Evolutionary conservation across 2,888 invertebrate genomes (phyloP).

Genomic region (Sinodicranocentrus sp.): DNA sequence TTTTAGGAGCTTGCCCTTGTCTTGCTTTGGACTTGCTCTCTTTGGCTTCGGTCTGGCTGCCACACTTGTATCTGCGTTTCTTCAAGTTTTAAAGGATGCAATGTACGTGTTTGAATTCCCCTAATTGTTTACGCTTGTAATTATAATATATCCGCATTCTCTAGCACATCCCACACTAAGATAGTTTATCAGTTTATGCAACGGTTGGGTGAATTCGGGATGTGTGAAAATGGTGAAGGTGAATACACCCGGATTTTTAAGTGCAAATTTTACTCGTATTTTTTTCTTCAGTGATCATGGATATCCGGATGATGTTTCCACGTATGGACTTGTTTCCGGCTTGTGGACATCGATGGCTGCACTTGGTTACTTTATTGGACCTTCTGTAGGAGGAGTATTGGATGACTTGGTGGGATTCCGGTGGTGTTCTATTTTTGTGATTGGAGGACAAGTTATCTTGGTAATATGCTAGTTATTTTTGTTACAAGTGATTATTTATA

Average conservation of each 20-base stretch:
- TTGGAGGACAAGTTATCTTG: constrained; percentile 43
- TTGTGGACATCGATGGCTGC: constrained; percentile 94
- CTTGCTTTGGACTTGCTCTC: constrained; percentile 85
- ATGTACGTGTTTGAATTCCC: too few relatives aligned
- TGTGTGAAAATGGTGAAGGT: too few relatives aligned
- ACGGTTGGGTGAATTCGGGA: too few relatives aligned
- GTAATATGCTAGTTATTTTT: too few relatives aligned
- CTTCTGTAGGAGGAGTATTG: constrained; percentile 86
- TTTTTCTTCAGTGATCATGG: constrained; percentile 82
- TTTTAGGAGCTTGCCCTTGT: constrained; percentile 83
- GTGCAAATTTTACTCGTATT: too few relatives aligned
- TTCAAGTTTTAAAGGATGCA: constrained; percentile 84
- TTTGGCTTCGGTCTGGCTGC: constrained; percentile 93
- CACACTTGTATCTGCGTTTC: constrained; percentile 91
- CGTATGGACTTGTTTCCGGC: constrained; percentile 92
- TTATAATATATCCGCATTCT: too few relatives aligned
- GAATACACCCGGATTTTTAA: too few relatives aligned
- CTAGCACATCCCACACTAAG: too few relatives aligned
- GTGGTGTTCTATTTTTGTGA: constrained; percentile 42
- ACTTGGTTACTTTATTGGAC: constrained; percentile 90
- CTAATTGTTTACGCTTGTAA: too few relatives aligned
- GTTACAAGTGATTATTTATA: too few relatives aligned
- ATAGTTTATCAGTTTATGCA: too few relatives aligned
- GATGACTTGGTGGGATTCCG: constrained; percentile 84
- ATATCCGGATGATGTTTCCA: constrained; percentile 90